phyloP scores from a whole-genome alignment of 2,113 vertebrate species.

The Serilophus lunatus region DNA sequence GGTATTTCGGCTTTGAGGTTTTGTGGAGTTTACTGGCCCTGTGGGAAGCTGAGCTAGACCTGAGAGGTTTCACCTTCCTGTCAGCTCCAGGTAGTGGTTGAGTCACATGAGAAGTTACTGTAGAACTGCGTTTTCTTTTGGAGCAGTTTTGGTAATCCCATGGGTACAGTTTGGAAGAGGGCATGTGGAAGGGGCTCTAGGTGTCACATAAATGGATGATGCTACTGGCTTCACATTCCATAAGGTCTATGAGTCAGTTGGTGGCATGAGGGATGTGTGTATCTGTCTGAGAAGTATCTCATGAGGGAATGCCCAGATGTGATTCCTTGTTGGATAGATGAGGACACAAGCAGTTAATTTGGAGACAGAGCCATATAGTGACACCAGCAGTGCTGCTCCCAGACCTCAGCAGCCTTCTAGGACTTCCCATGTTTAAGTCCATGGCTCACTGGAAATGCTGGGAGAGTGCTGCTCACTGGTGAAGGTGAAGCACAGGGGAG shows the following conservation, averaged over 20 bases:
- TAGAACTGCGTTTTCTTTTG: not conserved
- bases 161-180: not conserved
- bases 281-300: not conserved
- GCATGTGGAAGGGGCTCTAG: not conserved
- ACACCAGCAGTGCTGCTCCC: not conserved
- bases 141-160: not conserved
- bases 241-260: accelerated
- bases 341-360: accelerated
- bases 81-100: not conserved
- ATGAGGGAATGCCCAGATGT: not conserved
- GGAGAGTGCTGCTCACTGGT: accelerated
- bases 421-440: not conserved
- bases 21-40: accelerated
- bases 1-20: not conserved
- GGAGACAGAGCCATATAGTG: not conserved
- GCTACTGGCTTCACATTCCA: not conserved
- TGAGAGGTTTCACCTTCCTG: not conserved
- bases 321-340: not conserved
- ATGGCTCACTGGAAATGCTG: not conserved
- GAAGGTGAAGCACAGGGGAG: not conserved
- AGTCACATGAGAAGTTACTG: not conserved
- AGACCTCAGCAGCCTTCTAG: not conserved
- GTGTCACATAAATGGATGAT: not conserved
- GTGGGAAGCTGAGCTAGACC: not conserved
- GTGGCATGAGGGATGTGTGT: not conserved